phyloP scores from a whole-genome alignment of 2,113 vertebrate genomes.

The Theristicus caerulescens region DNA sequence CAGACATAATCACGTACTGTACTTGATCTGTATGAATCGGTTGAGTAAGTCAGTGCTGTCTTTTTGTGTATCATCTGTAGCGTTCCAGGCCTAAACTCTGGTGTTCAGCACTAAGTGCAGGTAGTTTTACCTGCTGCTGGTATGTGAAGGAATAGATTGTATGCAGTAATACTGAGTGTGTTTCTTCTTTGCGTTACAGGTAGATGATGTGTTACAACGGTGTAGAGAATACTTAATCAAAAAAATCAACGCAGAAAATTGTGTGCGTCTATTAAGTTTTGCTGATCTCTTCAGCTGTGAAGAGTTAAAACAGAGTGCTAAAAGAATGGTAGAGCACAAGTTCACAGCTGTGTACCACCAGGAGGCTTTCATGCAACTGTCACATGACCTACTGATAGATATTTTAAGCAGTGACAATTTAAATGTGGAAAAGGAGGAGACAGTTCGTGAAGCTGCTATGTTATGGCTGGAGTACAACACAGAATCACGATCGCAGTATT shows the following conservation, averaged over 20 bases:
- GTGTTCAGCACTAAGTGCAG: background rate
- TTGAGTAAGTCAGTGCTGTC: background rate
- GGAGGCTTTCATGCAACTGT: constrained; percentile 96
- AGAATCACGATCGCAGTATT: constrained; percentile 92
- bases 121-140: background rate
- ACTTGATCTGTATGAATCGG: background rate
- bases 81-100: background rate
- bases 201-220: constrained; percentile 91
- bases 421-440: constrained; percentile 98
- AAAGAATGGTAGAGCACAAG: constrained; percentile 99
- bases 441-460: constrained; percentile 97
- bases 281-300: constrained; percentile 96
- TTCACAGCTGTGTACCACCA: constrained; percentile 93
- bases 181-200: constrained; percentile 75
- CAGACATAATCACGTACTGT: background rate
- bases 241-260: constrained; percentile 98
- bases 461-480: constrained; percentile 98
- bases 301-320: constrained; percentile 95
- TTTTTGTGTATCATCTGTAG: background rate
- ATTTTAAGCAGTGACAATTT: constrained; percentile 98
- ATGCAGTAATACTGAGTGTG: background rate
- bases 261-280: constrained; percentile 94
- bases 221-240: constrained; percentile 96
- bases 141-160: background rate
- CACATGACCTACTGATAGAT: constrained; percentile 94